A percentile compares a stretch with the other conserved stretches of the same genome.
These are phyloP conservation scores for Hemichromis elongatus DNA, from an alignment of 2,113 vertebrate genomes.

Conservation along the genomic window DNA sequence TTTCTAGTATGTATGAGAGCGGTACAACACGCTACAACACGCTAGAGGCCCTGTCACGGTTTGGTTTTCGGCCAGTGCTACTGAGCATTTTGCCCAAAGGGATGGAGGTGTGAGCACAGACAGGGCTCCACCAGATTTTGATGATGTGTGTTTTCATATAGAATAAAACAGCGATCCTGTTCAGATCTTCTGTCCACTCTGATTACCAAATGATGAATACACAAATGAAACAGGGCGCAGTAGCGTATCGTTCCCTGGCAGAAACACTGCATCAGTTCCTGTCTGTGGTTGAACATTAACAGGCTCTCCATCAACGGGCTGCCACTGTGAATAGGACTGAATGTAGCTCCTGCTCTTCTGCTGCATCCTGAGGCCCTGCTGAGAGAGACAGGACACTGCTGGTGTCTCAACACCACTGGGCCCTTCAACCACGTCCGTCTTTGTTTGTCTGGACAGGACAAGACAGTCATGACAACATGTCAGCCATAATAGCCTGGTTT, in stretches of 20 bases:
- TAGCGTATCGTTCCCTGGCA: background rate
- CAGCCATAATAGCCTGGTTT: conserved; percentile 51
- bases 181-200: background rate
- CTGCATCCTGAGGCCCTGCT: conserved; percentile 57
- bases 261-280: conserved; percentile 57
- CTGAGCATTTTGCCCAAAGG: background rate
- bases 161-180: background rate
- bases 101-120: background rate
- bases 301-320: conserved; percentile 19
- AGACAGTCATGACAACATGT: conserved; percentile 42
- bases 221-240: background rate
- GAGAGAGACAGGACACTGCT: conserved; percentile 36
- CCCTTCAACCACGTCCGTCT: conserved; percentile 31
- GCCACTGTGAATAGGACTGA: conserved; percentile 28
- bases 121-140: background rate
- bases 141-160: background rate
- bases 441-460: conserved; percentile 51
- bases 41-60: background rate
- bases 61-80: background rate
- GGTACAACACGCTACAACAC: too few species aligned
- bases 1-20: background rate
- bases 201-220: background rate
- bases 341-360: conserved; percentile 11
- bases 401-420: conserved; percentile 25
- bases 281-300: conserved; percentile 63